Base-by-base conservation (phyloP, 1,140 invertebrate species). In the Macrocentrus cingulum region DNA sequence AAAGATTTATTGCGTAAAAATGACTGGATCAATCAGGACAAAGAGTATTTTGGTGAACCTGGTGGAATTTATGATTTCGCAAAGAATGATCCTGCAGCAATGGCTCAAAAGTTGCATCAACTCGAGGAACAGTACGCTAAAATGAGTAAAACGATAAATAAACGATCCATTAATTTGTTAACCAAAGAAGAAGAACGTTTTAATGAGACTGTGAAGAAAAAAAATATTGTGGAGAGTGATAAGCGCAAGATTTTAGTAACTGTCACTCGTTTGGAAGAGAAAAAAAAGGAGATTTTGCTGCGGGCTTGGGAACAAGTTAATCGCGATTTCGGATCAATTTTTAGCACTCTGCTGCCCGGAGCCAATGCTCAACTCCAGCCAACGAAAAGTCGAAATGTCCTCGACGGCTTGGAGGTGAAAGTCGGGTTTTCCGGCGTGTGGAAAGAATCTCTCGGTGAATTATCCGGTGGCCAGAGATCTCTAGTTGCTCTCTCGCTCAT, bases 381-480 rank as follows among this genome's bases (percentile, higher is more conserved):
- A 8, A 87, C 89, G 0, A 84, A 86, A 41, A 82, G 84, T 62
- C 82, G 85, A 50, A 84, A 84, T 6, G 87, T 96, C 2, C 80
- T 92, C 0, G 88, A 95, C 62, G 96, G 96, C 11, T 81, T 99
- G 1, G 94, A 98, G 82, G 90, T 97, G 7, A 92, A 92, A 76
- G 91, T 99, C 15, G 91, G 89, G 1, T 96, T 99, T 78, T 95
- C 95, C 65, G 87, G 88, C 49, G 84, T 93, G 0, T 99, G 95
- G 94, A 99, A 99, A 79, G 96, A 99, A 62, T 95, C 91, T 8
- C 82, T 99, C 22, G 88, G 88, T 53, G 97, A 99, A 83, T 81
- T 99, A 44, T 98, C 94, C 56, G 97, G 97, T 53, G 97, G 97
- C 1, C 95, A 99, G 80, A 85, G 94, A 64, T 99, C 97, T 2